Conservation (phyloP, 2,888 invertebrate species). For the Scaptomyza parva region DNA sequence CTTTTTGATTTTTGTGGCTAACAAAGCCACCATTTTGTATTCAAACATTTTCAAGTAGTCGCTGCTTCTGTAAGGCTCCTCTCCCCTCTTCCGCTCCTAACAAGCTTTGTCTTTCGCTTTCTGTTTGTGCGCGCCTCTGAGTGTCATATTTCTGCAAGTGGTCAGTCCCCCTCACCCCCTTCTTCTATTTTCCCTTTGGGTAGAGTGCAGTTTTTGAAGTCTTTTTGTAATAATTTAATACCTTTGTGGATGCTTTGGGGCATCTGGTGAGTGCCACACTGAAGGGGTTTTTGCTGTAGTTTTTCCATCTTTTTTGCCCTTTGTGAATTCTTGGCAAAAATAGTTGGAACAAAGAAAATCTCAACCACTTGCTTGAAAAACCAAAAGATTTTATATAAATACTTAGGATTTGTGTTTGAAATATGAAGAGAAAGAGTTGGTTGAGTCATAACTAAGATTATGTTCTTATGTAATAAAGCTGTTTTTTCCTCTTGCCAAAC, state of each 20-base stretch:
- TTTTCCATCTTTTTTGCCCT: conserved; percentile 21
- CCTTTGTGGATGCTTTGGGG: conserved; percentile 59
- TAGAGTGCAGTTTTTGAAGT: conserved; percentile 46
- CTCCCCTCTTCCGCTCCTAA: conserved; percentile 7
- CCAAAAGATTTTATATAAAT: conserved; percentile 26
- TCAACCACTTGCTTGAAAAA: conserved; percentile 29
- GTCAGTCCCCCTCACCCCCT: not conserved
- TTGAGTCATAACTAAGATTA: not conserved
- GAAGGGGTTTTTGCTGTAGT: conserved; percentile 17
- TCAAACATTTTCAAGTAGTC: conserved; percentile 47
- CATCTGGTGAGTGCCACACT: conserved; percentile 30
- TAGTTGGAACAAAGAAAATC: conserved; percentile 21
- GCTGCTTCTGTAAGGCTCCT: conserved; percentile 20
- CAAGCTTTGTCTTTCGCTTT: conserved; percentile 6
- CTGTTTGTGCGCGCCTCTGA: conserved; percentile 35
- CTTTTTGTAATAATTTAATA: conserved; percentile 69
- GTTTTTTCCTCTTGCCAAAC: not conserved
- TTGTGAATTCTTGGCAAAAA: conserved; percentile 40
- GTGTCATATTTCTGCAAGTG: conserved; percentile 46
- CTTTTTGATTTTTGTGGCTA: not conserved
- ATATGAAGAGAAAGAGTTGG: not conserved
- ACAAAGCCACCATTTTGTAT: conserved; percentile 16
- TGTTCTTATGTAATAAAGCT: not conserved
- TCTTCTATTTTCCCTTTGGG: not conserved
- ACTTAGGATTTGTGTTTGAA: conserved; percentile 19